These are phyloP conservation scores for Falco cherrug DNA, from an alignment of 2,797 vertebrate species.

Conservation along the genomic window DNA sequence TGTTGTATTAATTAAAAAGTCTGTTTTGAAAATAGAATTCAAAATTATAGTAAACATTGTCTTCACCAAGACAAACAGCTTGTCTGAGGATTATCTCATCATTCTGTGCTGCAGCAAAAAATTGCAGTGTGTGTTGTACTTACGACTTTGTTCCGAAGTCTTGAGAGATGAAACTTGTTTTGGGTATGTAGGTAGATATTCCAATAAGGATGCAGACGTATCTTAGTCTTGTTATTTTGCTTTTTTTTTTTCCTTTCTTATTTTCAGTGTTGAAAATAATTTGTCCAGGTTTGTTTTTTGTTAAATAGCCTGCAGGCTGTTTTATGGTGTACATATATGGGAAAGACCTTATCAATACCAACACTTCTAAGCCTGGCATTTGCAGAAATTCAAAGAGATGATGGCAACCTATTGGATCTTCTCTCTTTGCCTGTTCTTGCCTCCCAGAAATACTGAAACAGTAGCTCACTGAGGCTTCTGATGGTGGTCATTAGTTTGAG, in stretches of 20 bases:
- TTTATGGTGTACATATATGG: rapidly evolving
- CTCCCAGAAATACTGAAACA: background rate
- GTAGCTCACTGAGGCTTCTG: background rate
- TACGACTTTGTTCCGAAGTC: background rate
- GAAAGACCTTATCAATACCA: rapidly evolving
- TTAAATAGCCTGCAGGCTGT: background rate
- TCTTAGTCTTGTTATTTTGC: background rate
- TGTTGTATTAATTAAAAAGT: background rate
- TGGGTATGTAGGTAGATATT: background rate
- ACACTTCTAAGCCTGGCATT: background rate
- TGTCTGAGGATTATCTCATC: background rate
- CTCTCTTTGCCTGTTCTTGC: background rate
- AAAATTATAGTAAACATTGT: background rate
- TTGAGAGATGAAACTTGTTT: background rate
- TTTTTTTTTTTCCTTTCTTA: background rate
- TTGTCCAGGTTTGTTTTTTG: background rate
- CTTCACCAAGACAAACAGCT: background rate
- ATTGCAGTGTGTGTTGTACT: background rate
- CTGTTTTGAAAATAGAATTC: background rate
- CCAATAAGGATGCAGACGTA: no score
- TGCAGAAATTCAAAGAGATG: background rate
- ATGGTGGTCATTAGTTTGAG: background rate
- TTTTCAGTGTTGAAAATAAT: background rate
- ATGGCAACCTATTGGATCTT: background rate
- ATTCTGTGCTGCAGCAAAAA: background rate